phyloP scores from a whole-genome alignment of 2,888 invertebrate species.

The Theretra japonica region DNA sequence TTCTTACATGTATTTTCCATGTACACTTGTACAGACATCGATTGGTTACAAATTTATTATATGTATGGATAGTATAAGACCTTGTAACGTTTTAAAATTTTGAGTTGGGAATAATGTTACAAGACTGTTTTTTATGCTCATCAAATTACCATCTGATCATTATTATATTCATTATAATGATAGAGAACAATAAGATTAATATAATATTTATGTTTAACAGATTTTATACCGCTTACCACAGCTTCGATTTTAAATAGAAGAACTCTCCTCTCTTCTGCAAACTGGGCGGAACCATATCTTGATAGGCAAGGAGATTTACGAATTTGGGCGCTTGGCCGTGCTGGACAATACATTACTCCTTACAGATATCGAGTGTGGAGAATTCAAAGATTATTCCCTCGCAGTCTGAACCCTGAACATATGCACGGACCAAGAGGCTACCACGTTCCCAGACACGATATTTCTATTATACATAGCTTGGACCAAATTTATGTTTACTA shows the following conservation, averaged over 20 bases:
- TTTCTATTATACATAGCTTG: slow-evolving; percentile 50
- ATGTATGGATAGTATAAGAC: too few species aligned
- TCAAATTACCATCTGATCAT: too few species aligned
- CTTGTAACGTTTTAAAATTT: too few species aligned
- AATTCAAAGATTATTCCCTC: slow-evolving; percentile 53
- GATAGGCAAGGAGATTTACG: slow-evolving; percentile 53
- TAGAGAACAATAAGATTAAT: too few species aligned
- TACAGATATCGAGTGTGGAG: slow-evolving; percentile 62
- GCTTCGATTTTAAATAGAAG: slow-evolving; percentile 57
- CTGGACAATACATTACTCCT: slow-evolving; percentile 50
- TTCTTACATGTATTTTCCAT: too few species aligned
- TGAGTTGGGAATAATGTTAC: too few species aligned
- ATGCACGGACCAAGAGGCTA: slow-evolving; percentile 60
- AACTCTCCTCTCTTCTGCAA: slow-evolving; percentile 55
- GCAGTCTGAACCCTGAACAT: slow-evolving; percentile 62
- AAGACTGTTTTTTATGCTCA: too few species aligned
- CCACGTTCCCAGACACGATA: slow-evolving; percentile 61
- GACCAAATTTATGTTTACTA: slow-evolving; percentile 57
- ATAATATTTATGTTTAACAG: slow-evolving; percentile 46
- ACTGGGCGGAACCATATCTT: slow-evolving; percentile 53
- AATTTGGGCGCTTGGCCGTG: slow-evolving; percentile 60
- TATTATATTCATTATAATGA: too few species aligned
- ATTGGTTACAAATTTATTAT: too few species aligned
- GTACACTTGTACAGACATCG: too few species aligned
- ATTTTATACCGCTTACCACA: slow-evolving; percentile 51